Percentiles rank a stretch among this genome's conserved stretches.
Conservation (phyloP, 2,113 vertebrate genomes). For the Bostrychus sinensis region DNA sequence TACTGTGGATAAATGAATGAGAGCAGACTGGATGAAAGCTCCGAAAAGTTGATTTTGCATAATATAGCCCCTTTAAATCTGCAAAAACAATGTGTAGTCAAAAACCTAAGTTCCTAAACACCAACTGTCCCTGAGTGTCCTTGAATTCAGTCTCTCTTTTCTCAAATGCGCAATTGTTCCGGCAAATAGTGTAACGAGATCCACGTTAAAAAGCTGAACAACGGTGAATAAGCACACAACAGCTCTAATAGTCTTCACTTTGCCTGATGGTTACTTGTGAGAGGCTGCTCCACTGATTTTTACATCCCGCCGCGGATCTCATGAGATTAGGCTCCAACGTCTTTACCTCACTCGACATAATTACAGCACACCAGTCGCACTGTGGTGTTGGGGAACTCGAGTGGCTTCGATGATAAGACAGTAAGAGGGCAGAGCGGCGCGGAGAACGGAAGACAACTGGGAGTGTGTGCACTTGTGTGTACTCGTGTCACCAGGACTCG, state of each 20-base stretch:
- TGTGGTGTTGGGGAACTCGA: conserved; percentile 47
- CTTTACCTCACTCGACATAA: conserved; percentile 50
- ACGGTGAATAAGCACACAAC: not conserved
- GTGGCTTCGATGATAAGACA: conserved; percentile 43
- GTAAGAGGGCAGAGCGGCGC: conserved; percentile 18
- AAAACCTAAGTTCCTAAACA: too few species aligned
- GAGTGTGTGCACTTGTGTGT: conserved; percentile 5
- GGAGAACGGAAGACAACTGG: not conserved
- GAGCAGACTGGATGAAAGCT: too few species aligned
- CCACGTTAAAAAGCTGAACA: not conserved
- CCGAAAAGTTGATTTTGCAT: too few species aligned
- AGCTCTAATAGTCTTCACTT: not conserved
- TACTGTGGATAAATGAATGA: too few species aligned
- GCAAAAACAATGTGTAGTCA: too few species aligned
- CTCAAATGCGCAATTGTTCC: too few species aligned
- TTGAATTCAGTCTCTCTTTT: not conserved
- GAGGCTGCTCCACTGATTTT: conserved; percentile 7
- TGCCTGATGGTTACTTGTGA: not conserved
- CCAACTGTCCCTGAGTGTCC: not conserved
- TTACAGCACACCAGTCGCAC: conserved; percentile 45
- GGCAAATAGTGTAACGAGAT: not conserved
- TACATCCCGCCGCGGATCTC: conserved; percentile 29
- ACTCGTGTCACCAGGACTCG: conserved; percentile 15
- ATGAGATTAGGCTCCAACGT: conserved; percentile 42
- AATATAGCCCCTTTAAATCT: too few species aligned